Base-by-base conservation (phyloP, 2,113 vertebrate species). In the Myotis lucifugus region DNA sequence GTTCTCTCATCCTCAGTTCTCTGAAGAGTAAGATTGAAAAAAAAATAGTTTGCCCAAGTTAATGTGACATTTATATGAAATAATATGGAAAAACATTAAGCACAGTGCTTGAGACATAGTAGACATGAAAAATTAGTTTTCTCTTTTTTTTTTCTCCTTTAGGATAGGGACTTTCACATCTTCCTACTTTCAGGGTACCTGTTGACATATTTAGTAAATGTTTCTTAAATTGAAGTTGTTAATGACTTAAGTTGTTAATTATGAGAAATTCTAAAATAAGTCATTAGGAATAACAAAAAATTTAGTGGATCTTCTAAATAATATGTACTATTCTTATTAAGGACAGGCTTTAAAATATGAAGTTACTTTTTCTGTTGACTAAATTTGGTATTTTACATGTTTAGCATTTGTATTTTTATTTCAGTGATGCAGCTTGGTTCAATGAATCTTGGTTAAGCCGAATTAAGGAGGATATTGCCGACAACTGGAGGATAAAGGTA, bases 401-500 rank as follows among this genome's bases (percentile, higher is more conserved):
- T 96, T 84, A 64, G 34, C 27, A 46, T 93, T 91, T 74, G 11
- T 96, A 7, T 86, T 86, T 97, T 93, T 96, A 0, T 94, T 98
- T 98, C 98, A 99, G 99, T 98, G 99, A 99, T 95, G 98, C 98
- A 37, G 98, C 98, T 40, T 99, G 99, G 99, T 99, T 99, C 98
- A 98, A 97, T 92, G 99, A 99, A 25, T 97, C 96, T 84, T 99
- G 99, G 99, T 98, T 99, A 81, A 97, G 96, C 94, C 99, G 99
- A 59, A 99, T 99, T 98, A 99, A 99, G 98, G 98, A 99, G 48
- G 99, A 99, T 96, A 98, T 99, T 87, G 99, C 99, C 85, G 99
- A 99, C 96, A 99, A 99, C 97, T 99, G 99, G 98, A 99, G 99
- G 97, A 99, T 99, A 98, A 99, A 99, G 99, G 99, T 99, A 99